phyloP scores from a whole-genome alignment of 1,140 invertebrate genomes.

The Dreissena polymorpha region DNA sequence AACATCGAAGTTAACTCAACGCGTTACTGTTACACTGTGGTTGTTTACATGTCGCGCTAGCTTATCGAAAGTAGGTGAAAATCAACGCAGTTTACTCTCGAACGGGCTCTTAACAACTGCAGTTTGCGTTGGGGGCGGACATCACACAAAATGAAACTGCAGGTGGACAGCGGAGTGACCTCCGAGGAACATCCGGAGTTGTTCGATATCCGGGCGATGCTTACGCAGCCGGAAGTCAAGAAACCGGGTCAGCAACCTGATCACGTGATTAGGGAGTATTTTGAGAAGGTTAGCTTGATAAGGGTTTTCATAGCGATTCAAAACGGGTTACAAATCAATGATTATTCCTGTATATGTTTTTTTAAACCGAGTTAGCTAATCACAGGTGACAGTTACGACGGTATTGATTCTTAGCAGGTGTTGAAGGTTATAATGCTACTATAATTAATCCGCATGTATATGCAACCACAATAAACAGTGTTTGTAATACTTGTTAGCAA shows the following conservation, averaged over 20 bases:
- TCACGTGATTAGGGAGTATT: constrained; percentile 70
- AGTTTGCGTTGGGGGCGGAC: neutral
- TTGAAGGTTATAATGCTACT: no score
- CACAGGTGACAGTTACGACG: neutral
- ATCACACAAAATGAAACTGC: neutral
- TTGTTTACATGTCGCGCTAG: no score
- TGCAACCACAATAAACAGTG: no score
- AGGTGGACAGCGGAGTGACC: constrained; percentile 33
- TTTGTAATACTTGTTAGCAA: no score
- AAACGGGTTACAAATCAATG: neutral
- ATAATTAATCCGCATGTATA: no score
- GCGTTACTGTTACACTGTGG: no score
- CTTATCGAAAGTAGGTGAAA: no score
- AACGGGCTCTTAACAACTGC: no score
- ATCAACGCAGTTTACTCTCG: no score
- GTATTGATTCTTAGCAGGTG: no score
- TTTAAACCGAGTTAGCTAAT: neutral
- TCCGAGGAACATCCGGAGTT: constrained; percentile 35
- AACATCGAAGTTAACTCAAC: no score
- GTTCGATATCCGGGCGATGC: constrained; percentile 53
- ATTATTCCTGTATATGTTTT: neutral
- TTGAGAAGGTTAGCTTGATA: constrained; percentile 67
- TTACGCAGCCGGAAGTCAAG: constrained; percentile 10
- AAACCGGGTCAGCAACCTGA: constrained; percentile 57
- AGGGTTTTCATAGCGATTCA: neutral